Evolutionary conservation across 2,113 vertebrate genomes (phyloP).

Genomic region (Cercopithecus mona): DNA sequence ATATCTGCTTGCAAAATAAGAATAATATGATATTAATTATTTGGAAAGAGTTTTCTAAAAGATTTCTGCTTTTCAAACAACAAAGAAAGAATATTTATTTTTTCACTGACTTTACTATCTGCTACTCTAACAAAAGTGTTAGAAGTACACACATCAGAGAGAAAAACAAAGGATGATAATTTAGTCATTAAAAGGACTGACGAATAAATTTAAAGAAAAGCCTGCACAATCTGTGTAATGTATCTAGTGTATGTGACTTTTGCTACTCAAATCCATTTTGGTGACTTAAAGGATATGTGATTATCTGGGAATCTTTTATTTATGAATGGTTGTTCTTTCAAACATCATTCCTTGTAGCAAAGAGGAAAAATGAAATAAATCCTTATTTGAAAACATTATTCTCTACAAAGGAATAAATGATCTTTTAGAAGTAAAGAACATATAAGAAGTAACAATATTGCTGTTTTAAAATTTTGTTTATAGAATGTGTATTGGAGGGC

Average conservation of each 20-base stretch:
- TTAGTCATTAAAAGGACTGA: background rate
- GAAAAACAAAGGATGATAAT: background rate
- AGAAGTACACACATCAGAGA: background rate
- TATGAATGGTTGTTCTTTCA: background rate
- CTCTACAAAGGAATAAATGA: background rate
- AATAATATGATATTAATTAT: background rate
- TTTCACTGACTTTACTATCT: background rate
- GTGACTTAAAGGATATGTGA: background rate
- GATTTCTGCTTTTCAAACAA: background rate
- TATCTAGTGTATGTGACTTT: background rate
- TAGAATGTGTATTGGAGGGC: background rate
- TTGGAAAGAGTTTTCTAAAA: background rate
- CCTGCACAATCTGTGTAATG: background rate
- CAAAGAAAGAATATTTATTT: background rate
- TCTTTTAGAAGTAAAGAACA: background rate
- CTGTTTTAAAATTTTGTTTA: background rate
- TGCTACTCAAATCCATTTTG: background rate
- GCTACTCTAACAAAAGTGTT: background rate
- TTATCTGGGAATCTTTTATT: background rate
- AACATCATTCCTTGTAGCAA: background rate
- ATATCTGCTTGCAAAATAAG: background rate
- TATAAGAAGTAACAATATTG: background rate
- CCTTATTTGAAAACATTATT: background rate
- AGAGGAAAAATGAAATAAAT: background rate
- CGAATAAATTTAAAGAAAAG: background rate